phyloP scores from a whole-genome alignment of 2,888 invertebrate genomes.

The Brachyopa scutellaris region DNA sequence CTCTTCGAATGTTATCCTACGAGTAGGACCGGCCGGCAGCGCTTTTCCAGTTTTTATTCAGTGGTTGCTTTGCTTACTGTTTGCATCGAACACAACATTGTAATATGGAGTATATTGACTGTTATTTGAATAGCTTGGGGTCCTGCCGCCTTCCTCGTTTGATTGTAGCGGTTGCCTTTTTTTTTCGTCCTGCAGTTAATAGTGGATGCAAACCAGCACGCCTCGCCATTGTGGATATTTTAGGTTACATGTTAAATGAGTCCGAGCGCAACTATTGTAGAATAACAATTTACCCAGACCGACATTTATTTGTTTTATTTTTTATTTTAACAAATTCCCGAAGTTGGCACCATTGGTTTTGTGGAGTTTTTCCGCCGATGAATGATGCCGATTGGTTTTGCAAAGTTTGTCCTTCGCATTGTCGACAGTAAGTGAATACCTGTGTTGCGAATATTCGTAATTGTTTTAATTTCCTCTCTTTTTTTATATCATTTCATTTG shows the following conservation, averaged over 20 bases:
- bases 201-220: not conserved
- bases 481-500: no score
- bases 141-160: not conserved
- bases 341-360: no score
- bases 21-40: not conserved
- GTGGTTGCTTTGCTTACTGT: not conserved
- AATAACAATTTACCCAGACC: not conserved
- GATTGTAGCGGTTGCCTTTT: not conserved
- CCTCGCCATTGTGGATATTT: not conserved
- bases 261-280: not conserved
- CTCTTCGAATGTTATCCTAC: no score
- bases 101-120: not conserved
- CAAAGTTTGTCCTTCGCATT: no score
- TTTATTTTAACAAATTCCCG: no score
- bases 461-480: no score
- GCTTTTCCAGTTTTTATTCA: conserved; percentile 2
- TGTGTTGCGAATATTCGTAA: no score
- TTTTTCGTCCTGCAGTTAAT: no score
- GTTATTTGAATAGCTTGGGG: not conserved
- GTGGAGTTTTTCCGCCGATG: no score
- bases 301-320: not conserved
- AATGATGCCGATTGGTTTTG: no score
- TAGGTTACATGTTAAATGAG: not conserved
- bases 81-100: not conserved
- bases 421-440: no score